Percentiles rank a stretch among this genome's conserved stretches.
Conservation (phyloP, 2,888 invertebrate genomes). For the Mesorhabditis sp. region DNA sequence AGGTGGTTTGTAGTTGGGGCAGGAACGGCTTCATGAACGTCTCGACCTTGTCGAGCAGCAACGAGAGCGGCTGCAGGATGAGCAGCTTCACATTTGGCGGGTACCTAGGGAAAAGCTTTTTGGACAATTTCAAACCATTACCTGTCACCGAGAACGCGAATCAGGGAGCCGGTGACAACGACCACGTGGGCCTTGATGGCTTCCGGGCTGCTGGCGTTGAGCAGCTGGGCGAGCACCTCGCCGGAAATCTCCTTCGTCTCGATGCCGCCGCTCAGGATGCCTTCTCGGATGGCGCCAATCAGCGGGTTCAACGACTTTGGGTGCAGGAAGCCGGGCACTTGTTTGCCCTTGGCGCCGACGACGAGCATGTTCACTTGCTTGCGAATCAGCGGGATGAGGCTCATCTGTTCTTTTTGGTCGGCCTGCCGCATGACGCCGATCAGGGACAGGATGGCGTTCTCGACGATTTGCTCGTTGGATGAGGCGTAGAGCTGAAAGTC, state of each 20-base stretch:
- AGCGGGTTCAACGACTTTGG: constrained; percentile 81
- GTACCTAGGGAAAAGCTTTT: constrained; percentile 63
- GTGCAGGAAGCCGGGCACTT: constrained; percentile 39
- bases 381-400: constrained; percentile 16
- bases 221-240: constrained; percentile 79
- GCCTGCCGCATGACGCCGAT: constrained; percentile 76
- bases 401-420: constrained; percentile 17
- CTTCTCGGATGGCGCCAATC: constrained; percentile 89
- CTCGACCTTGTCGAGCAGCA: constrained; percentile 86
- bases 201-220: constrained; percentile 59
- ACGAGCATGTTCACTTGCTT: constrained; percentile 31
- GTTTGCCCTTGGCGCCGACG: constrained; percentile 24
- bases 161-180: constrained; percentile 93
- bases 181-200: constrained; percentile 74
- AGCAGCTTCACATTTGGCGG: constrained; percentile 90
- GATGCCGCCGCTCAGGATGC: constrained; percentile 74
- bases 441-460: constrained; percentile 86
- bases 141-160: constrained; percentile 84
- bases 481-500: constrained; percentile 69
- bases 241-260: constrained; percentile 94
- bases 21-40: constrained; percentile 92
- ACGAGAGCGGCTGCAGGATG: constrained; percentile 85
- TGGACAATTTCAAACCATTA: background rate
- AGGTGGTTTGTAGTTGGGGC: constrained; percentile 96
- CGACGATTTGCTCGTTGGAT: constrained; percentile 74